Evolutionary conservation across 2,113 vertebrate genomes (phyloP).

Genomic region (Podarcis cretensis): DNA sequence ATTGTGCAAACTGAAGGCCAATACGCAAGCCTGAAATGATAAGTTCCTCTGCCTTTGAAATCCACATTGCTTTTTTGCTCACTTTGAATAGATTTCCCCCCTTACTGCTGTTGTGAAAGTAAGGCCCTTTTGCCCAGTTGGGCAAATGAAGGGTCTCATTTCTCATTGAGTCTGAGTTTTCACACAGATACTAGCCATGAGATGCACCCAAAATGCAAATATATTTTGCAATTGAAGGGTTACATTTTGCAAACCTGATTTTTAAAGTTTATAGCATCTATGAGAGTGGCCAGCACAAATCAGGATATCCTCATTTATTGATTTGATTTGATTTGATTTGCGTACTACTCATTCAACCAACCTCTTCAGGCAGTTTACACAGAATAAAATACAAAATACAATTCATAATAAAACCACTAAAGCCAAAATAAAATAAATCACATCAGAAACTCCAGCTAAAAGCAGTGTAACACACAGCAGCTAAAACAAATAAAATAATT

Average conservation of each 20-base stretch:
- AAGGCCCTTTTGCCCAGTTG: neutral
- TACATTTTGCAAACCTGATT: neutral
- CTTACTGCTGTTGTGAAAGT: no score
- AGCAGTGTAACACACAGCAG: no score
- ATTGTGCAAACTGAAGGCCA: neutral
- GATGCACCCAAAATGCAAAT: neutral
- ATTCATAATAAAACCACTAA: no score
- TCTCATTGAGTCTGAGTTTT: neutral
- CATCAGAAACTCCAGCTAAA: neutral
- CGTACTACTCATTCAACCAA: no score
- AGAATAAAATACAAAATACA: no score
- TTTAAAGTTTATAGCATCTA: neutral
- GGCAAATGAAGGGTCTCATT: neutral
- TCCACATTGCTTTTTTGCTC: neutral
- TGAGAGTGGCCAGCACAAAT: neutral
- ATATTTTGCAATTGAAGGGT: neutral
- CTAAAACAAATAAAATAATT: no score
- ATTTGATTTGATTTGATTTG: no score
- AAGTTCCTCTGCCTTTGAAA: neutral
- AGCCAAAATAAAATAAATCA: no score
- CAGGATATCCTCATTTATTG: neutral
- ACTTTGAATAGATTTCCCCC: no score
- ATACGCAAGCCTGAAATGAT: conserved; percentile 1
- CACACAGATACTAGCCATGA: no score
- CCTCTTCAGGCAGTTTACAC: no score